phyloP scores from a whole-genome alignment of 2,797 vertebrate species.

The Microctenopoma lineatum region DNA sequence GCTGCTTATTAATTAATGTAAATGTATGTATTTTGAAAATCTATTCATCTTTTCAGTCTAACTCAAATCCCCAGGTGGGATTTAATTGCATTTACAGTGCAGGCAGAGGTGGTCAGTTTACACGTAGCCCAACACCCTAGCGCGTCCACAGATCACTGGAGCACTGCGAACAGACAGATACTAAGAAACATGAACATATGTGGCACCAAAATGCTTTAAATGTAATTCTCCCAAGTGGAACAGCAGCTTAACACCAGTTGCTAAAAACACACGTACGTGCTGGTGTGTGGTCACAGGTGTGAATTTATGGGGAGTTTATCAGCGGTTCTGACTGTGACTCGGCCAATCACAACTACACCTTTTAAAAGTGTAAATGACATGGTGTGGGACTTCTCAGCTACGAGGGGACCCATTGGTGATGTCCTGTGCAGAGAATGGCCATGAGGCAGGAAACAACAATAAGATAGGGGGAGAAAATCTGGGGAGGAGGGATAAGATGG shows the following conservation, averaged over 20 bases:
- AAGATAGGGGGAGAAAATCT: conserved; percentile 14
- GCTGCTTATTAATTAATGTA: no score
- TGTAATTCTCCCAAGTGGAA: conserved; percentile 20
- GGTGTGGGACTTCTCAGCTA: background rate
- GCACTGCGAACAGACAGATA: conserved; percentile 21
- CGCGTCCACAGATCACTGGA: background rate
- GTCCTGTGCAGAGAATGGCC: conserved; percentile 15
- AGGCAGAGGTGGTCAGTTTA: background rate
- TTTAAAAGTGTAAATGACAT: conserved; percentile 19
- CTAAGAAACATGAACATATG: background rate
- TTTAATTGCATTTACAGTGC: conserved; percentile 22
- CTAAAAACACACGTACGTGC: conserved; percentile 47
- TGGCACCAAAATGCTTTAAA: conserved; percentile 12
- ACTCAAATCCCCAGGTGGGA: conserved; percentile 24
- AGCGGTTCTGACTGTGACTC: conserved; percentile 41
- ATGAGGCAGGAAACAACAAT: conserved; percentile 40
- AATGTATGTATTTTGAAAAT: no score
- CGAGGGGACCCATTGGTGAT: conserved; percentile 3
- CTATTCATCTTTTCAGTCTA: conserved; percentile 10
- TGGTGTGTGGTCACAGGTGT: conserved; percentile 58
- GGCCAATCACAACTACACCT: conserved; percentile 29
- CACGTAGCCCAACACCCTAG: no score
- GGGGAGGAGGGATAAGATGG: conserved; percentile 45
- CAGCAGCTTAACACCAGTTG: conserved; percentile 37
- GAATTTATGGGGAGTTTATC: conserved; percentile 43